A percentile compares a stretch with the other conserved stretches of the same genome.
Evolutionary conservation across 1,140 invertebrate genomes (phyloP).

Genomic region (Drosophila ironensis): DNA sequence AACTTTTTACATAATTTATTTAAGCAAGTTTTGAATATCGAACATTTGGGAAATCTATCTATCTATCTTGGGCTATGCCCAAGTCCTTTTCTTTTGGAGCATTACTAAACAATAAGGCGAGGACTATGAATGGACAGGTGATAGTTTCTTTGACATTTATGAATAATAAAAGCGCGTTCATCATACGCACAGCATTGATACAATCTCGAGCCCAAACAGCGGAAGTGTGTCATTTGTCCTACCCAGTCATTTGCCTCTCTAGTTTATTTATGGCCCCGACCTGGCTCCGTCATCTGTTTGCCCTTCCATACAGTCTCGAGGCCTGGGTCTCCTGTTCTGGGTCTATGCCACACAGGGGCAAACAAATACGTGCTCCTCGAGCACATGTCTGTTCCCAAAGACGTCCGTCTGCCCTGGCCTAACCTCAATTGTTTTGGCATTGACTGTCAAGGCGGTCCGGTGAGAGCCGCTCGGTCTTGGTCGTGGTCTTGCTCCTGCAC

Average conservation of each 20-base stretch:
- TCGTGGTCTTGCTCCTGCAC: conserved; percentile 13
- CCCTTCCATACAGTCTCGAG: neutral
- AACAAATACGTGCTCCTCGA: conserved; percentile 37
- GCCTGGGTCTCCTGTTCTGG: neutral
- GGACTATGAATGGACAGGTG: no score
- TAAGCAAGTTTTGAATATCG: no score
- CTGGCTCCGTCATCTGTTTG: neutral
- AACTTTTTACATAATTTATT: no score
- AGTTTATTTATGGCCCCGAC: conserved; percentile 5
- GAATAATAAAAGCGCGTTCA: no score
- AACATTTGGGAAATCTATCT: no score
- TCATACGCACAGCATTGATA: neutral
- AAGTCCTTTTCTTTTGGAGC: no score
- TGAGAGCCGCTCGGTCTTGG: conserved; percentile 37
- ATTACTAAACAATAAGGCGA: no score
- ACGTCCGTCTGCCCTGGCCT: conserved; percentile 14
- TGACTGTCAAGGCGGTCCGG: conserved; percentile 64
- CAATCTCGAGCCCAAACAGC: neutral
- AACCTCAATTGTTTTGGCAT: conserved; percentile 71
- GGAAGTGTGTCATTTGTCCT: conserved; percentile 10
- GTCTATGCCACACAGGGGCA: conserved; percentile 38
- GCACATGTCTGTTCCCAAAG: conserved; percentile 10
- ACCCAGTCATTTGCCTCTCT: conserved; percentile 8
- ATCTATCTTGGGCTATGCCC: no score
- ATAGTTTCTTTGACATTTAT: no score